Percentiles rank a stretch among this genome's conserved stretches.
Conservation (phyloP, 2,797 vertebrate genomes). For the Aplochiton taeniatus region DNA sequence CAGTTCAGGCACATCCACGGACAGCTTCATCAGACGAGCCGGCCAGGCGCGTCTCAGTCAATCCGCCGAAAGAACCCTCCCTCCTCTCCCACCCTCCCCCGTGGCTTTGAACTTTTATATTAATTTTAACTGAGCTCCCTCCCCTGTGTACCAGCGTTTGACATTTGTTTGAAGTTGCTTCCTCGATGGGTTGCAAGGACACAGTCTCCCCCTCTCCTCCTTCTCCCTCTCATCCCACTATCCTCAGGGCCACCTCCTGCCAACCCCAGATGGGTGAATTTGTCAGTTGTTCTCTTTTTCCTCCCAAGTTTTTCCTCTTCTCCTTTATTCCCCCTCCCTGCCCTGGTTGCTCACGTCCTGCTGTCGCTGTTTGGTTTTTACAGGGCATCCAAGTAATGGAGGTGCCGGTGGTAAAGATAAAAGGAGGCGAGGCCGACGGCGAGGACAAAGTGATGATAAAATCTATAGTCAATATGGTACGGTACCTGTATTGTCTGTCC, state of each 20-base stretch:
- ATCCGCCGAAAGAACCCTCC: constrained; percentile 28
- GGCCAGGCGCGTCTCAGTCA: constrained; percentile 26
- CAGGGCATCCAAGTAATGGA: constrained; percentile 96
- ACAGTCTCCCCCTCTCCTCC: neutral
- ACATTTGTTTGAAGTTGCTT: constrained; percentile 66
- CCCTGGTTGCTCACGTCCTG: constrained; percentile 7
- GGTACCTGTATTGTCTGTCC: constrained; percentile 61
- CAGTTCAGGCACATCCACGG: constrained; percentile 43
- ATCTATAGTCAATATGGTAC: constrained; percentile 97
- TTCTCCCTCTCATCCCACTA: neutral
- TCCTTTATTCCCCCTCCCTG: neutral
- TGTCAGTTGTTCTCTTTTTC: constrained; percentile 47
- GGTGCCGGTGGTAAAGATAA: constrained; percentile 98
- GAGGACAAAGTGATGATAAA: constrained; percentile 94
- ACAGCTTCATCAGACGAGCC: constrained; percentile 56
- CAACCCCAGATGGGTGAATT: constrained; percentile 31
- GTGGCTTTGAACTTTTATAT: constrained; percentile 58
- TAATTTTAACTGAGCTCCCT: constrained; percentile 49
- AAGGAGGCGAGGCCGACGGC: constrained; percentile 82
- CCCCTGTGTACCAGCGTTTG: constrained; percentile 31
- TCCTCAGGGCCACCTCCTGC: constrained; percentile 5
- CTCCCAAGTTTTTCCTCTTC: neutral
- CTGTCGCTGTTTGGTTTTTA: constrained; percentile 72
- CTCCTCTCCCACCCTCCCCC: constrained; percentile 1
- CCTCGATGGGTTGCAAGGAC: constrained; percentile 52